Evolutionary conservation across 2,888 invertebrate species (phyloP).

Genomic region (Podabrus alpinus): DNA sequence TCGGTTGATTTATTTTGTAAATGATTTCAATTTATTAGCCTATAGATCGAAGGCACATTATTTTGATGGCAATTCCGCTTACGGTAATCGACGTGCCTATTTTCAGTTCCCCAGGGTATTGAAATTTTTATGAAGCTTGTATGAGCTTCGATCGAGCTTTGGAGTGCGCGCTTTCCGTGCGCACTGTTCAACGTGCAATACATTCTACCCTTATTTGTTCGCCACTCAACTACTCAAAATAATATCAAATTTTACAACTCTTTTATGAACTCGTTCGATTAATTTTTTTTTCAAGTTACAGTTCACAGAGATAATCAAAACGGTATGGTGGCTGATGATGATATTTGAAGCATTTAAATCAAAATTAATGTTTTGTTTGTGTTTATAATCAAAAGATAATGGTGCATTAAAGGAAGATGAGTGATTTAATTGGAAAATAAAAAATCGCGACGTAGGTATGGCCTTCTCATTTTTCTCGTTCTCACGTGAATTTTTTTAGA

Average conservation of each 20-base stretch:
- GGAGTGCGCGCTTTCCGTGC: conserved; percentile 32
- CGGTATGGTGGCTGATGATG: not conserved
- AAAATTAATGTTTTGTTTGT: not conserved
- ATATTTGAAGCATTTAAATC: not conserved
- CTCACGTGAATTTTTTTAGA: not conserved
- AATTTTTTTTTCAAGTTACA: not conserved
- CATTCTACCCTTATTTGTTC: conserved; percentile 25
- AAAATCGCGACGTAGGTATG: not conserved
- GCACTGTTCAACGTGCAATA: conserved; percentile 25
- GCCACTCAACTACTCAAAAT: conserved; percentile 14
- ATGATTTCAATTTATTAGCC: not conserved
- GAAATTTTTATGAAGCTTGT: conserved; percentile 37
- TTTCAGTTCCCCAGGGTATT: conserved; percentile 31
- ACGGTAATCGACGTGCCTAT: conserved; percentile 34
- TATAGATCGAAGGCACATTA: conserved; percentile 21
- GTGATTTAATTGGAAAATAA: not conserved
- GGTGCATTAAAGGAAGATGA: not conserved
- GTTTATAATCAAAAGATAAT: not conserved
- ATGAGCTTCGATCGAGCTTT: conserved; percentile 35
- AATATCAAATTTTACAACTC: not conserved
- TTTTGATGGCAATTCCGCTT: conserved; percentile 26
- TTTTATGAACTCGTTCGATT: not conserved
- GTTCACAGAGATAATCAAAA: not conserved
- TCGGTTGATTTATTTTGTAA: not conserved
- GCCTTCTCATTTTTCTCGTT: not conserved